Conservation (phyloP, 2,113 vertebrate species). For the Chaenocephalus aceratus region DNA sequence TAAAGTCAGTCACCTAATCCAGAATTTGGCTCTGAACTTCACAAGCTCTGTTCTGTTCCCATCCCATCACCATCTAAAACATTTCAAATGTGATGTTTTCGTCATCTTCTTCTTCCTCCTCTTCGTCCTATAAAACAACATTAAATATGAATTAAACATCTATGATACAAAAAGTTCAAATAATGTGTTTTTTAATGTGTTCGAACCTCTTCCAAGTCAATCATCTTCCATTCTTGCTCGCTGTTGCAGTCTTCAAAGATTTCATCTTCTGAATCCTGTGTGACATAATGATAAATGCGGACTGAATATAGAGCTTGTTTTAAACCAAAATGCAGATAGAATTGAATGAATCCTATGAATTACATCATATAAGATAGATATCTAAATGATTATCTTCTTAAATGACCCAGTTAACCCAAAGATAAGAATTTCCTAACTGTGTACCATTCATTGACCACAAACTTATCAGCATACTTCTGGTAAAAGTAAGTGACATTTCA, state of each 20-base stretch:
- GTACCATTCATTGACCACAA: too few species aligned
- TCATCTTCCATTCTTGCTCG: background rate
- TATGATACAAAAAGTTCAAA: background rate
- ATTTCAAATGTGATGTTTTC: constrained; percentile 37
- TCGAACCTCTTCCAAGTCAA: constrained; percentile 35
- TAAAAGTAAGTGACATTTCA: background rate
- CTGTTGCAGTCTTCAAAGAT: constrained; percentile 34
- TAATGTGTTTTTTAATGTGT: background rate
- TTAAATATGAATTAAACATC: background rate
- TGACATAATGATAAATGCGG: background rate
- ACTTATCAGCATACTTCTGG: background rate
- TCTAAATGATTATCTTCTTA: background rate
- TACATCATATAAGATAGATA: background rate
- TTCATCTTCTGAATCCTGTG: constrained; percentile 79
- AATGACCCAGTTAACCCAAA: background rate
- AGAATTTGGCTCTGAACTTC: constrained; percentile 12
- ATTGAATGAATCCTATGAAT: background rate
- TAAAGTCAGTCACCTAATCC: background rate
- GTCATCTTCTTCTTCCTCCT: background rate
- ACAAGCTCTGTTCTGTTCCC: background rate
- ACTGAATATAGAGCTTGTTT: background rate
- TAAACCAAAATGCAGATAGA: background rate
- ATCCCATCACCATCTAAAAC: constrained; percentile 34
- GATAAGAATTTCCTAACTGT: background rate
- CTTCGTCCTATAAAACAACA: constrained; percentile 19